These are phyloP conservation scores for Sabatieria punctata DNA, from an alignment of 2,888 invertebrate genomes.

Conservation along the genomic window DNA sequence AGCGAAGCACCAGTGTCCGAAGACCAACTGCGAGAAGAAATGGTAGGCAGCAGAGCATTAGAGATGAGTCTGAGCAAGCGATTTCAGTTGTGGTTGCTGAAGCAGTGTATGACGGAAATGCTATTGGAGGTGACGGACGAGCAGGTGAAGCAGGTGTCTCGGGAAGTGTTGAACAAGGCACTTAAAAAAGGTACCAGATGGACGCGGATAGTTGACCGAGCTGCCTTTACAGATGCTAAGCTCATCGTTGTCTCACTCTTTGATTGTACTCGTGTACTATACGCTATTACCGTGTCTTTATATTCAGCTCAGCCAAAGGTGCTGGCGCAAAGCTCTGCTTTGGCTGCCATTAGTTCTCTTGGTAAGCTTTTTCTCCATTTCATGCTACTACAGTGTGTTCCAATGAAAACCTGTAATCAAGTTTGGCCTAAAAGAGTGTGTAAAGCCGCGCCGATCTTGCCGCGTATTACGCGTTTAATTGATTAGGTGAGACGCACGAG, in stretches of 20 bases:
- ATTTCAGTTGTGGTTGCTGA: slow-evolving; percentile 56
- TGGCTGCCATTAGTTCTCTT: slow-evolving; percentile 16
- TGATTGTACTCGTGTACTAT: background rate
- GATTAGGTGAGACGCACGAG: no score
- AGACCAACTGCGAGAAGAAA: background rate
- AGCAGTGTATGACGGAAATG: slow-evolving; percentile 74
- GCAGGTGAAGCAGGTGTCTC: slow-evolving; percentile 64
- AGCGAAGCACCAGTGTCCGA: background rate
- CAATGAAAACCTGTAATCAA: slow-evolving; percentile 14
- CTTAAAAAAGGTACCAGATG: no score
- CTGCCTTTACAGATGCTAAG: no score
- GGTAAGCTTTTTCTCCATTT: slow-evolving; percentile 11
- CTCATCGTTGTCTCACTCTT: background rate
- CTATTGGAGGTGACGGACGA: slow-evolving; percentile 79
- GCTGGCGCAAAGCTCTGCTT: slow-evolving; percentile 15
- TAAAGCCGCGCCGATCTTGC: no score
- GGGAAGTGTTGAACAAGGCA: slow-evolving; percentile 40
- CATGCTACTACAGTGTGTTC: slow-evolving; percentile 16
- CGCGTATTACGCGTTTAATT: no score
- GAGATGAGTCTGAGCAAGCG: no score
- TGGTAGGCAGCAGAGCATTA: background rate
- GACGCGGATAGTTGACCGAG: no score
- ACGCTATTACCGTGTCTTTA: background rate
- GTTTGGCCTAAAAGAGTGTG: no score
- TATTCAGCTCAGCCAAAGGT: slow-evolving; percentile 13